Conservation (phyloP, 2,797 vertebrate species). For the Coluber constrictor region DNA sequence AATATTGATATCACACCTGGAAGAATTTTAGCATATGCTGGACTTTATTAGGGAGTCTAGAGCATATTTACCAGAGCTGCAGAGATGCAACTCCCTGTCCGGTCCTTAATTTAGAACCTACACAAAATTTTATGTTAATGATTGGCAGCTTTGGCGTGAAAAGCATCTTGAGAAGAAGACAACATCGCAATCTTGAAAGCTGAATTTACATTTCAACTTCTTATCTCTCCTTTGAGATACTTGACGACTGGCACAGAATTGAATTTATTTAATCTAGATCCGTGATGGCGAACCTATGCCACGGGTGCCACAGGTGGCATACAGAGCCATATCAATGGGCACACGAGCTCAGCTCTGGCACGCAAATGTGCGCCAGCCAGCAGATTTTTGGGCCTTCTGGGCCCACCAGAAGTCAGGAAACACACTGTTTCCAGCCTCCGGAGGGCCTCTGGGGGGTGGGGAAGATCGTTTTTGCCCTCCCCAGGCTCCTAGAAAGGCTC, state of each 20-base stretch:
- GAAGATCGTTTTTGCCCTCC: too few relatives aligned
- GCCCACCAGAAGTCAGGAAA: too few relatives aligned
- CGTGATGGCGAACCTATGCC: too few relatives aligned
- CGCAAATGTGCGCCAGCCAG: too few relatives aligned
- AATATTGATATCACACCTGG: background rate
- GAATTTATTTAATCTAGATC: background rate
- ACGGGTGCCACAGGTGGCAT: too few relatives aligned
- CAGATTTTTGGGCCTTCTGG: too few relatives aligned
- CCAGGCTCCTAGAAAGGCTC: too few relatives aligned
- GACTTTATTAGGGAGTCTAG: background rate
- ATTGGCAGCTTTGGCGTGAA: background rate
- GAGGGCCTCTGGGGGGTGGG: too few relatives aligned
- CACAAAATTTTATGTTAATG: background rate
- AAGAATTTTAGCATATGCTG: background rate
- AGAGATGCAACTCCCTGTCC: background rate
- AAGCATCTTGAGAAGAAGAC: background rate
- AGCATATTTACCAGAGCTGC: background rate
- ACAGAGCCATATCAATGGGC: too few relatives aligned
- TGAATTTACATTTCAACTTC: background rate
- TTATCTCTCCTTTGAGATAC: background rate
- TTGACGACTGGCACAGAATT: background rate
- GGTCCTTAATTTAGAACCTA: background rate
- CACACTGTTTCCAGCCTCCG: too few relatives aligned
- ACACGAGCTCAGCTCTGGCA: too few relatives aligned
- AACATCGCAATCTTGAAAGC: background rate